Evolutionary conservation across 2,888 invertebrate species (phyloP).

Genomic region (Andrena chrysosceles): DNA sequence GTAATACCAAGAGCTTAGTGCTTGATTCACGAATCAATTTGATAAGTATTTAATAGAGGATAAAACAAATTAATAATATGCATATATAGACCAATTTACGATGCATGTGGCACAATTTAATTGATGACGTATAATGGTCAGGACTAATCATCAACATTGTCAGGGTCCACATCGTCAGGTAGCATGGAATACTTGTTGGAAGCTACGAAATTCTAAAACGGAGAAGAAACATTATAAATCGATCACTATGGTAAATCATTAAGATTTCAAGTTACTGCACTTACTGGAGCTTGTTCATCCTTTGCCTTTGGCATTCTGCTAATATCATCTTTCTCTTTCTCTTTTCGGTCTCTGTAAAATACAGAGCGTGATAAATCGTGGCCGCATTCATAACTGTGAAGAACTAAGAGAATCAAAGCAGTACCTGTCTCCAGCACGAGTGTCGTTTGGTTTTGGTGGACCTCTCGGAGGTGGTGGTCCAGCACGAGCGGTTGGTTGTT

Average conservation of each 20-base stretch:
- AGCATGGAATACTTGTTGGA: constrained; percentile 92
- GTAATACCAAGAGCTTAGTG: constrained; percentile 65
- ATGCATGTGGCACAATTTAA: constrained; percentile 82
- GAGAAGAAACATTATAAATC: constrained; percentile 3
- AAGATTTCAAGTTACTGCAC: constrained; percentile 72
- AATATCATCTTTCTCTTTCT: constrained; percentile 83
- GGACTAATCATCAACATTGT: constrained; percentile 82
- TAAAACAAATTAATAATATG: constrained; percentile 80
- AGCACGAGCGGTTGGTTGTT: constrained; percentile 69
- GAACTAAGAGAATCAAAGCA: not conserved
- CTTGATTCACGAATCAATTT: constrained; percentile 67
- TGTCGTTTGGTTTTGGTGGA: constrained; percentile 69
- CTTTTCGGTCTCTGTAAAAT: constrained; percentile 74
- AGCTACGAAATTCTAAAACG: constrained; percentile 89
- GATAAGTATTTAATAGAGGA: constrained; percentile 75
- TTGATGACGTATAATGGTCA: constrained; percentile 77
- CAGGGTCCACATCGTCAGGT: constrained; percentile 89
- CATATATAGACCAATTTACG: constrained; percentile 78
- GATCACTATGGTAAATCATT: not conserved
- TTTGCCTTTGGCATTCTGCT: constrained; percentile 90
- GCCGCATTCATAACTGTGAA: not conserved
- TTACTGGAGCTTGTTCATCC: constrained; percentile 91
- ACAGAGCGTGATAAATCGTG: not conserved
- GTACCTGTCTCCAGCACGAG: constrained; percentile 76
- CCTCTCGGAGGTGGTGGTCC: constrained; percentile 52